Evolutionary conservation across 2,797 vertebrate species (phyloP), one percentile per base, ranked within the genome.

Genomic region (Manis crassicaudata): DNA sequence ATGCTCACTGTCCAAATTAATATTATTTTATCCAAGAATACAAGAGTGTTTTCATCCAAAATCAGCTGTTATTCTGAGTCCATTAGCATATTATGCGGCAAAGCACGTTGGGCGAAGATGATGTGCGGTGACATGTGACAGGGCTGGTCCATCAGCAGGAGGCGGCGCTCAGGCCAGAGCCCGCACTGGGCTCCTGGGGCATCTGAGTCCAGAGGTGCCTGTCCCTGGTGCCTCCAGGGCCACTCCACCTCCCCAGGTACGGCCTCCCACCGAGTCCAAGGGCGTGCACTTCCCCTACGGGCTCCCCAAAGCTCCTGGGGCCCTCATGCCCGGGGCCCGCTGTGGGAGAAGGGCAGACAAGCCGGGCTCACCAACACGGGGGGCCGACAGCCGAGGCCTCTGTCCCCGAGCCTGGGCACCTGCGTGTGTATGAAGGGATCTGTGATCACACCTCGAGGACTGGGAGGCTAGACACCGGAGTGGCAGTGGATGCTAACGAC

Each of bases 1-100:
- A 87, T 25, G 58, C 90, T 95, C 85, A 18, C 83, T 72, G 91
- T 92, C 92, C 82, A 96, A 92, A 84, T 65, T 58, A 86, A 95
- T 63, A 92, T 70, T 72, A 81, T 89, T 96, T 97, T 85, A 68
- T 81, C 84, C 32, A 23, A 83, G 95, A 95, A 86, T 16, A 25
- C 37, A 63, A 32, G 90, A 73, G 52, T 80, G 88, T 92, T 95
- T 94, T 89, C 92, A 87, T 46, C 75, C 75, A 2, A 54, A 94
- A 76, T 87, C 63, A 52, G 88, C 88, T 90, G 50, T 62, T 89
- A 43, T 95, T 87, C 65, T 50, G 85, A 90, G 94, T 95, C 62
- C 27, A 29, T 93, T 88, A 92, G 67, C 25, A 1, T 3, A n/a
- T 37, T 6, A 21, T 20, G 20, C 32, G 75, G 9, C 58, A n/a